Base-by-base conservation (phyloP, 2,113 vertebrate genomes). In the Procavia capensis region DNA sequence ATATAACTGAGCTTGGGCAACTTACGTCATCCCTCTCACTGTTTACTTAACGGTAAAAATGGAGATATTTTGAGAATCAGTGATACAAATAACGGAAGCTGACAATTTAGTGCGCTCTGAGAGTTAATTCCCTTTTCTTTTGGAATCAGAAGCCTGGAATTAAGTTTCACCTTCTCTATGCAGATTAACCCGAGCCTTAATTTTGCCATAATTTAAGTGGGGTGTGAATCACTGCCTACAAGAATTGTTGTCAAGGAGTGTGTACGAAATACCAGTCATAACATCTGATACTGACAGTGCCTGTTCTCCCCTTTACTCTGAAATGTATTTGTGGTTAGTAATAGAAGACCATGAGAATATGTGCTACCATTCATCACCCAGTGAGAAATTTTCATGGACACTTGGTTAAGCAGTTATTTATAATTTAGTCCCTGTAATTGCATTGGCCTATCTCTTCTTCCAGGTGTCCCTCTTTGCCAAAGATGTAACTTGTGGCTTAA, bases 51-150 rank as follows among this genome's bases (percentile, higher is more conserved):
- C 61, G 85, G 39, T 82, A 45, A 92, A 92, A 80, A 59, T 39
- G 11, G 59, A 83, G n/a, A 54, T 80, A 63, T 11, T 78, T 88
- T 85, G 31, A 89, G 34, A 41, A 27, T 47, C 41, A 41, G 0
- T 88, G 83, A 36, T 70, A 41, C 14, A 86, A 54, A 31, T 89
- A 68, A 83, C 61, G 50, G 66, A 39, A 1, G 10, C 68, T 88
- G 66, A 9, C 57, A 79, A 79, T 27, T 47, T 9, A 43, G 17
- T 50, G 61, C 24, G 68, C 27, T 61, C 47, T 90, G 54, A 86
- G 80, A 95, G 47, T 87, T 61, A 79, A 43, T 95, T 76, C 17
- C 61, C 54, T 92, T 93, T 84, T 64, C 31, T 64, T 90, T 87
- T 78, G 31, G 22, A 85, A 54, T 70, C 41, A 72, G 83, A 88